Percentiles rank a stretch among this genome's conserved stretches.
Evolutionary conservation across 2,113 vertebrate genomes (phyloP).

Genomic region (Alosa alosa): DNA sequence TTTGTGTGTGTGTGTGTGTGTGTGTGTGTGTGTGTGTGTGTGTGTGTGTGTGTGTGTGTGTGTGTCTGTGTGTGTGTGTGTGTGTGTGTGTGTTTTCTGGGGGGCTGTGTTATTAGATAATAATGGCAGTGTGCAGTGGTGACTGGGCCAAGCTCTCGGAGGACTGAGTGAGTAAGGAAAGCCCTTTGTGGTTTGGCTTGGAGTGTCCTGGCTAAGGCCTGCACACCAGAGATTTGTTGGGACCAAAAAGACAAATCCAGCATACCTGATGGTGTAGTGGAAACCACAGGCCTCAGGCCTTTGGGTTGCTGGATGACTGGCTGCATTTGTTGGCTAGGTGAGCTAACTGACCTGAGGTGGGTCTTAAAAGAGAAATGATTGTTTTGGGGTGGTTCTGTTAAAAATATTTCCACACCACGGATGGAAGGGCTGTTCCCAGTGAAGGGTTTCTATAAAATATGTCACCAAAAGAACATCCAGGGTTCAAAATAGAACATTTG

Average conservation of each 20-base stretch:
- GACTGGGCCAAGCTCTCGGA: slow-evolving; percentile 34
- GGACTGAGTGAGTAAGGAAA: slow-evolving; percentile 41
- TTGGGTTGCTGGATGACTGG: neutral
- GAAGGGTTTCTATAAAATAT: neutral
- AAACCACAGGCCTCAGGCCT: neutral
- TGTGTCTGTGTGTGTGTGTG: neutral
- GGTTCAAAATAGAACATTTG: neutral
- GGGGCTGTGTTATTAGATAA: slow-evolving; percentile 10
- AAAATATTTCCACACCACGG: neutral
- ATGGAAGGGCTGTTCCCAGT: neutral
- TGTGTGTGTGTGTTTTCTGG: neutral
- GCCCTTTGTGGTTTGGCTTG: slow-evolving; percentile 48
- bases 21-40: neutral
- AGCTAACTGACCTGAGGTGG: neutral
- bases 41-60: slow-evolving; percentile 6
- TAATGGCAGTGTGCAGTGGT: slow-evolving; percentile 26
- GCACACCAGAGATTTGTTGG: neutral
- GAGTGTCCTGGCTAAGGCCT: slow-evolving; percentile 30
- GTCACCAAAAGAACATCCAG: slow-evolving; percentile 8
- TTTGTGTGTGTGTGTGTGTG: too few species aligned
- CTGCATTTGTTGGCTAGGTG: neutral
- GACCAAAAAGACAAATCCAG: neutral
- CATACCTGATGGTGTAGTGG: slow-evolving; percentile 4
- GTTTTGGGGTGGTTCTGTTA: neutral
- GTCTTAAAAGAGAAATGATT: neutral